Conservation (phyloP, 2,113 vertebrate genomes). For the Hypomesus transpacificus region DNA sequence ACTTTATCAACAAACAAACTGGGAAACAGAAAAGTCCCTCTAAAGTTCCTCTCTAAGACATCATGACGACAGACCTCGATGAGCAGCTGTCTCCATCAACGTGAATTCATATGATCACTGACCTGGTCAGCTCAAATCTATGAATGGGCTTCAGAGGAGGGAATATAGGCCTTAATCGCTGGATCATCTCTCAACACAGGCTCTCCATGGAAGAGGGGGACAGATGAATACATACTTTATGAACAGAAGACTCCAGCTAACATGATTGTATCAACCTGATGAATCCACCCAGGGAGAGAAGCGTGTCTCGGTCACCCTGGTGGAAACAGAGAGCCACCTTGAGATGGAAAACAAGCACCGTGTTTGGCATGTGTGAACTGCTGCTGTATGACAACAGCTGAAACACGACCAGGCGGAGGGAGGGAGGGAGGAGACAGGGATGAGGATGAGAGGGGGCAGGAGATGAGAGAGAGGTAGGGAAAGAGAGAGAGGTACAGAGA, state of each 20-base stretch:
- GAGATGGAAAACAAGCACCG: constrained; percentile 50
- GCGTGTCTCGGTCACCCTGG: not conserved
- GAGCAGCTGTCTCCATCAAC: too few species aligned
- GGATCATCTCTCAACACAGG: too few species aligned
- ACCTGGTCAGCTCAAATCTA: too few species aligned
- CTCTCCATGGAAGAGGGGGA: too few species aligned
- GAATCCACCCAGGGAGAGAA: not conserved
- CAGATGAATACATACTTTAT: not conserved
- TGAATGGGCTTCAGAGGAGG: too few species aligned
- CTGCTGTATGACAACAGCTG: constrained; percentile 46
- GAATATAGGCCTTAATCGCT: too few species aligned
- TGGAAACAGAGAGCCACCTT: constrained; percentile 4
- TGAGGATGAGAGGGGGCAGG: constrained; percentile 1
- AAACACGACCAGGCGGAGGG: too few species aligned
- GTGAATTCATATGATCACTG: too few species aligned
- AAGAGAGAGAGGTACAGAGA: constrained; percentile 11
- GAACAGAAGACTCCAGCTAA: not conserved
- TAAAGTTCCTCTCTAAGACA: too few species aligned
- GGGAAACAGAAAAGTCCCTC: too few species aligned
- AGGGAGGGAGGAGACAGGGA: constrained; percentile 9
- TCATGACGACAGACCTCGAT: too few species aligned
- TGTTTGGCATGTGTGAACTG: constrained; percentile 62
- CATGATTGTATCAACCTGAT: not conserved
- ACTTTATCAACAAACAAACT: not conserved
- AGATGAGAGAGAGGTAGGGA: constrained; percentile 2